Percentiles rank a stretch among this genome's conserved stretches.
phyloP scores from a whole-genome alignment of 2,888 invertebrate species.

The Clitarchus hookeri region DNA sequence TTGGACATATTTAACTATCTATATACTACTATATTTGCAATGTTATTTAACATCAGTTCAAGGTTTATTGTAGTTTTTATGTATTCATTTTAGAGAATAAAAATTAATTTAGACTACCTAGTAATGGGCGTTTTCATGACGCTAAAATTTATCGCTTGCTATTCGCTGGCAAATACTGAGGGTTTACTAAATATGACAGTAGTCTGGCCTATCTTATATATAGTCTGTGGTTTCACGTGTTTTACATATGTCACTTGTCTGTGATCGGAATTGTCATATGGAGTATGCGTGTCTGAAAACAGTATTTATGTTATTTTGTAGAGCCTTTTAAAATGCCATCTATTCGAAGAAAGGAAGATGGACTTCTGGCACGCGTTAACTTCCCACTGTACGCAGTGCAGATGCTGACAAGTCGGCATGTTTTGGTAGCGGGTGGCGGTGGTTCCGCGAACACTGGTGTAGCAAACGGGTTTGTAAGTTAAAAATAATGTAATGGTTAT shows the following conservation, averaged over 20 bases:
- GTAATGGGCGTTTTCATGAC: no score
- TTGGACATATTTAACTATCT: no score
- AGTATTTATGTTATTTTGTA: not conserved
- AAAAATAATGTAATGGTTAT: constrained; percentile 2
- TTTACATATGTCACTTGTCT: not conserved
- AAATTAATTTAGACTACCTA: no score
- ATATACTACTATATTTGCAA: no score
- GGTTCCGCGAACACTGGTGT: constrained; percentile 97
- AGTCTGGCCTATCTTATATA: no score
- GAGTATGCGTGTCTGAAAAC: not conserved
- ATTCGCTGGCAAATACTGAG: no score
- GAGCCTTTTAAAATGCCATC: constrained; percentile 67
- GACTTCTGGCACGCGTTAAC: constrained; percentile 84
- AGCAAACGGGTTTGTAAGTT: constrained; percentile 93
- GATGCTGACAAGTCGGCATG: constrained; percentile 88
- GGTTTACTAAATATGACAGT: no score
- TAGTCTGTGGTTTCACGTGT: no score
- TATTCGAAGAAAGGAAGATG: constrained; percentile 65
- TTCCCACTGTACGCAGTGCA: constrained; percentile 92
- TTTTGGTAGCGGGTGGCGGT: constrained; percentile 96
- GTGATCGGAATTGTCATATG: not conserved
- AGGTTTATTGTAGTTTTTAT: no score
- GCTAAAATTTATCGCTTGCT: no score
- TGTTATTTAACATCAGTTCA: no score
- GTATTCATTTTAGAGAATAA: no score